Percentiles rank a stretch among this genome's conserved stretches.
Conservation (phyloP, 2,797 vertebrate species). For the Scolopax rusticola region DNA sequence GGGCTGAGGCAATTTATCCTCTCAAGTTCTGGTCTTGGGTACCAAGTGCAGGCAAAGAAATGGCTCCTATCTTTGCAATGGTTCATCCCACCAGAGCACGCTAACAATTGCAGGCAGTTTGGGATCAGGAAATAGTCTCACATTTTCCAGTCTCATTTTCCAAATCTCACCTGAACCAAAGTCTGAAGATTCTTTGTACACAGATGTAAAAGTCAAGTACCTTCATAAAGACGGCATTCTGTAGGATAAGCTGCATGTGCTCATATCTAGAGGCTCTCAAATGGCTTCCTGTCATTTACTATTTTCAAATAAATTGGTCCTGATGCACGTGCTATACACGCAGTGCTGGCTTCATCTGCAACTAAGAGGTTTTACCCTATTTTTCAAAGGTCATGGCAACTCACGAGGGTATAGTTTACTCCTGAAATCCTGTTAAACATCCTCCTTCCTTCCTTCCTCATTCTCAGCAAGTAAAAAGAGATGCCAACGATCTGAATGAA, state of each 20-base stretch:
- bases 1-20: not conserved
- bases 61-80: not conserved
- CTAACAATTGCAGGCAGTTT: not conserved
- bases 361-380: not conserved
- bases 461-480: not conserved
- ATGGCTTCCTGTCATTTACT: not conserved
- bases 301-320: not conserved
- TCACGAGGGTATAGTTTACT: not conserved
- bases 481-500: rapidly evolving
- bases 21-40: not conserved
- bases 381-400: not conserved
- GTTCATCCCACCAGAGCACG: rapidly evolving
- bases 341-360: not conserved
- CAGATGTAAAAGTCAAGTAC: not conserved
- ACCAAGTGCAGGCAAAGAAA: not conserved
- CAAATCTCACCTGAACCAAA: not conserved
- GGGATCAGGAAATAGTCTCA: not conserved
- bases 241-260: not conserved
- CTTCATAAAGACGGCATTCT: not conserved
- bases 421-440: not conserved
- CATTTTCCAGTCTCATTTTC: not conserved
- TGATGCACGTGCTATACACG: not conserved
- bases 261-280: not conserved
- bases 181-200: not conserved
- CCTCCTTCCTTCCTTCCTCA: constrained; percentile 31